Base-by-base conservation (phyloP, 2,888 invertebrate species). In the Trissonchulus sp. region DNA sequence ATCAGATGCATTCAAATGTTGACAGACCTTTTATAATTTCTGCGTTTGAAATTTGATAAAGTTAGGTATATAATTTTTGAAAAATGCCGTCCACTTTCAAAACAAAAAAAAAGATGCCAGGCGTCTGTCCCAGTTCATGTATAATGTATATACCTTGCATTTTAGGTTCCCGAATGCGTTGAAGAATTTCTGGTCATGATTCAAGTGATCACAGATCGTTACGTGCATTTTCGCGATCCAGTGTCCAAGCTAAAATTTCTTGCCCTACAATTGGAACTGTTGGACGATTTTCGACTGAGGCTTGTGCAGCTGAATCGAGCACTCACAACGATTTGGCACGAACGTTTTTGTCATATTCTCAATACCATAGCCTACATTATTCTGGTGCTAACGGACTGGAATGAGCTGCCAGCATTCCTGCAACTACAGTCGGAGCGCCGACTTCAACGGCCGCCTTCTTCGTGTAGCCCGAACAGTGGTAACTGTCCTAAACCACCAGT, bases 271-370 rank as follows among this genome's bases (percentile, higher is more conserved):
- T 85, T 94, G 31, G 94, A 95, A 81, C 85, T 96, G 68, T 88
- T 96, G 75, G 96, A 96, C 81, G 95, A 95, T 84, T 93, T 92
- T 87, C 90, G 95, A 37, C 89, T 94, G 23, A 89, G 96, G 71
- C 87, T 96, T 71, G 89, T 93, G 3, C 96, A 97, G 85, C 85
- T 95, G 69, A 88, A 90, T 71, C 89, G 90, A 60, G 63, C 15
- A 18, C 8, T 48, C 15, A 3, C n/a, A 2, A n/a, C 3, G 3
- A 18, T 35, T 23, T 73, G 73, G 73, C 8, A n/a, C 23, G 15
- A 18, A 2, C n/a, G 37, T 2, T 73, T 73, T 37, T 23, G 37
- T 37, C 62, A 73, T 8, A 60, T 73, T 3, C 23, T 31, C 28
- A 73, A 73, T 48, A 63, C 31, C 18, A 18, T 73, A 8, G 48